phyloP scores from a whole-genome alignment of 1,140 invertebrate genomes.

The Fopius arisanus region DNA sequence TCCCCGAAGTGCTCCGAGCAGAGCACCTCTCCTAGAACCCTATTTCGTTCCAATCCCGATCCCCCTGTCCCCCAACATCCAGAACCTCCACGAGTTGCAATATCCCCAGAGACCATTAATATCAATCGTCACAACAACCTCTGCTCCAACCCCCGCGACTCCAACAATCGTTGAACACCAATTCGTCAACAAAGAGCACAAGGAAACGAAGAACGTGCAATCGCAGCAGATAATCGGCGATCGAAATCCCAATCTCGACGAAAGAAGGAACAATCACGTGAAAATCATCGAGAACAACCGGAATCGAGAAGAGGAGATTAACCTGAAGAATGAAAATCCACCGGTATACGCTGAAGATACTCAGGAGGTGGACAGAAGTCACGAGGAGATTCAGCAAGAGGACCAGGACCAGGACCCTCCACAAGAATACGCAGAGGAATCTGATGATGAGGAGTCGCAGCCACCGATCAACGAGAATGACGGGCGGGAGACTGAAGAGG shows the following conservation, averaged over 20 bases:
- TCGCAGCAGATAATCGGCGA: background rate
- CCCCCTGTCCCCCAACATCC: conserved; percentile 44
- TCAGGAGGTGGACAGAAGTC: background rate
- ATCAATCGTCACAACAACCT: background rate
- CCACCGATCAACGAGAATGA: background rate
- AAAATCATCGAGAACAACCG: background rate
- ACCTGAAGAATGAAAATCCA: conserved; percentile 4
- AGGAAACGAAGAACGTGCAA: conserved; percentile 12
- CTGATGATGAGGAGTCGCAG: conserved; percentile 8
- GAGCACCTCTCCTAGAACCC: conserved; percentile 36
- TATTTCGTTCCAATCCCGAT: conserved; percentile 44
- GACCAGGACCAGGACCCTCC: conserved; percentile 30
- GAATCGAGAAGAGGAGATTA: conserved; percentile 10
- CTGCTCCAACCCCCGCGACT: background rate
- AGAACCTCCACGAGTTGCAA: conserved; percentile 32
- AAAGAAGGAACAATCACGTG: background rate
- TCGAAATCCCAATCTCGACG: conserved; percentile 15
- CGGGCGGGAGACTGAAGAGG: background rate
- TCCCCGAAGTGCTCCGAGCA: conserved; percentile 9
- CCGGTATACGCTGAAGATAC: background rate
- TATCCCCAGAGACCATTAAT: conserved; percentile 24
- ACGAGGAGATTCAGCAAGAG: background rate
- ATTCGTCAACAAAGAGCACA: background rate
- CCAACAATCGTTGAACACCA: background rate
- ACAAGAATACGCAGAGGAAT: conserved; percentile 26